Conservation (phyloP, 2,113 vertebrate species). For the Nerophis ophidion region DNA sequence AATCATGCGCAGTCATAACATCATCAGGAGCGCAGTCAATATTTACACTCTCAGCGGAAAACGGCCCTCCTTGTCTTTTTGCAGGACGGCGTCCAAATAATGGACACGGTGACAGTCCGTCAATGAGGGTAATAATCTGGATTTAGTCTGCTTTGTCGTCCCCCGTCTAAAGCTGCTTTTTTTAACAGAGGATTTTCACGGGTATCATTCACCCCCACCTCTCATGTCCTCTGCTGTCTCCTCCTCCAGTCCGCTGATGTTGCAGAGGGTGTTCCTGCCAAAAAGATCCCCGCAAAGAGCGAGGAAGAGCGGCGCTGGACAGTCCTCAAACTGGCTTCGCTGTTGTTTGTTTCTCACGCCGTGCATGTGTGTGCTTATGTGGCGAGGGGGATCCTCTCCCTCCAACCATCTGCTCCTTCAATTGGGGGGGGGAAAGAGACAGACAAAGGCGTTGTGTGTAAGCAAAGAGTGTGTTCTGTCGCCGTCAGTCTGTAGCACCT, state of each 20-base stretch:
- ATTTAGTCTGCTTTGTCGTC: slow-evolving; percentile 64
- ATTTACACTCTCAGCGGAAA: slow-evolving; percentile 53
- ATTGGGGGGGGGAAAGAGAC: slow-evolving; percentile 41
- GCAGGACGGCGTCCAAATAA: slow-evolving; percentile 16
- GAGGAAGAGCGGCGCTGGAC: slow-evolving; percentile 46
- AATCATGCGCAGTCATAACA: slow-evolving; percentile 27
- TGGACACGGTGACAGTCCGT: slow-evolving; percentile 36
- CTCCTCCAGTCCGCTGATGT: slow-evolving; percentile 59
- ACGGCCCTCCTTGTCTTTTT: slow-evolving; percentile 29
- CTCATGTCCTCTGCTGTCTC: slow-evolving; percentile 51
- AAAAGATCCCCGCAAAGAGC: slow-evolving; percentile 49
- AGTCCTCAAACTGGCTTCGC: slow-evolving; percentile 45
- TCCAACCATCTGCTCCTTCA: slow-evolving; percentile 69
- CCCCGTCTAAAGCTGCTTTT: slow-evolving; percentile 53
- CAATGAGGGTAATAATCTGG: slow-evolving; percentile 55
- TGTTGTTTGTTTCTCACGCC: slow-evolving; percentile 32
- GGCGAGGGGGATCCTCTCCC: slow-evolving; percentile 60
- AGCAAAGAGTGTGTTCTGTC: slow-evolving; percentile 39
- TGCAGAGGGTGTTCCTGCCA: slow-evolving; percentile 56
- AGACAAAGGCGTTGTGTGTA: slow-evolving; percentile 58
- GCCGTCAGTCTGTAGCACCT: slow-evolving; percentile 47
- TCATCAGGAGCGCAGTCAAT: slow-evolving; percentile 46
- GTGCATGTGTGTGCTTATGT: slow-evolving; percentile 36
- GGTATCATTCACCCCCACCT: slow-evolving; percentile 52
- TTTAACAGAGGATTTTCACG: slow-evolving; percentile 62